Percentiles rank a stretch among this genome's conserved stretches.
These are phyloP conservation scores for Meloidogyne exigua DNA, from an alignment of 1,140 invertebrate genomes.

Conservation along the genomic window DNA sequence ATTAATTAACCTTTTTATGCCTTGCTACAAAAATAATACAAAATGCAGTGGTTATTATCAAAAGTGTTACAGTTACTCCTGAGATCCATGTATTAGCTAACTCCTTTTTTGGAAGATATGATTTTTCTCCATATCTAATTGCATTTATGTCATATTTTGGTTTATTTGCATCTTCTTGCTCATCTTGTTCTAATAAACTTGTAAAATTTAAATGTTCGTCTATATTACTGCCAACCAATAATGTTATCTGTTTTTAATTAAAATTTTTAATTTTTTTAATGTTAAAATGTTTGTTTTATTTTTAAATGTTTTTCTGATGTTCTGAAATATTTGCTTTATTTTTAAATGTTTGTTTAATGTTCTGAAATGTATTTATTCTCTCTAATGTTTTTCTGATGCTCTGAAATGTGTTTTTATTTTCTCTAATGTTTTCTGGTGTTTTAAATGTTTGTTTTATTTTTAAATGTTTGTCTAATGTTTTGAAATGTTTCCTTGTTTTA, in stretches of 20 bases:
- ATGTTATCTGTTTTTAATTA: constrained; percentile 11
- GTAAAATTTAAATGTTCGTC: constrained; percentile 26
- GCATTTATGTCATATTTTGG: constrained; percentile 49
- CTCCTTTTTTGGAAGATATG: constrained; percentile 29
- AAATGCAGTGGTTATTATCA: constrained; percentile 40
- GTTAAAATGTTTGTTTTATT: background rate
- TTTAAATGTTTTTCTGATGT: background rate
- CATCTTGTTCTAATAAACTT: constrained; percentile 1
- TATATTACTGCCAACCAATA: constrained; percentile 21
- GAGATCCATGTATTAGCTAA: constrained; percentile 44
- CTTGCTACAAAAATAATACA: constrained; percentile 45
- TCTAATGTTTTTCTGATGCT: too few relatives aligned
- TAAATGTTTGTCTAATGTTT: background rate
- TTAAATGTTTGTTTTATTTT: background rate
- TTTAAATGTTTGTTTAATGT: background rate
- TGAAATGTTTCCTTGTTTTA: background rate
- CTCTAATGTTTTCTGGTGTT: too few relatives aligned
- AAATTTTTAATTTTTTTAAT: background rate
- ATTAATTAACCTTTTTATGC: constrained; percentile 40
- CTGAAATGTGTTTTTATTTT: background rate
- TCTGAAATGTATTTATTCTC: background rate
- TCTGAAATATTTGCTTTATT: background rate
- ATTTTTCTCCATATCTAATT: constrained; percentile 45
- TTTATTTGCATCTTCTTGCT: constrained; percentile 37
- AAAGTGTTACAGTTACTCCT: constrained; percentile 34